Conservation (phyloP, 2,797 vertebrate genomes). For the Champsocephalus gunnari region DNA sequence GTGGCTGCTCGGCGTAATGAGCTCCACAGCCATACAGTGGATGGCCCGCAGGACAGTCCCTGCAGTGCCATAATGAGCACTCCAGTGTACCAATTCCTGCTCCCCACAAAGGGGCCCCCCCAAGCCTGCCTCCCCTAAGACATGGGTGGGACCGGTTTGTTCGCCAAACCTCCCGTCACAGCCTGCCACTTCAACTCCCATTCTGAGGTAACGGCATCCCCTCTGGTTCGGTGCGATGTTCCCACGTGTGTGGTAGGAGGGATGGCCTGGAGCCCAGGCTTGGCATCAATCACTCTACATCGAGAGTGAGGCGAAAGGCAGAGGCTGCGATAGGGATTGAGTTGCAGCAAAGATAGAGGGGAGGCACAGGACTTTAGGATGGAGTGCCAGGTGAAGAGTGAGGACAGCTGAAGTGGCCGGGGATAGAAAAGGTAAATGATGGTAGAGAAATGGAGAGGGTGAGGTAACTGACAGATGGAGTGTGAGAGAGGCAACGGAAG, state of each 20-base stretch:
- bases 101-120: slow-evolving; percentile 75
- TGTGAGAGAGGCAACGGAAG: slow-evolving; percentile 57
- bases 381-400: slow-evolving; percentile 68
- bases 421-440: slow-evolving; percentile 67
- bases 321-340: slow-evolving; percentile 64
- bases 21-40: slow-evolving; percentile 81
- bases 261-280: slow-evolving; percentile 73
- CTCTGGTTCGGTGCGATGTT: slow-evolving; percentile 64
- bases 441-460: slow-evolving; percentile 57
- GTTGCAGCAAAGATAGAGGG: slow-evolving; percentile 62
- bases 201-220: slow-evolving; percentile 68
- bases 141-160: slow-evolving; percentile 79
- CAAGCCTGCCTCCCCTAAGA: slow-evolving; percentile 75
- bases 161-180: slow-evolving; percentile 54
- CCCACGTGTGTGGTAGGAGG: slow-evolving; percentile 68
- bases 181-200: slow-evolving; percentile 60
- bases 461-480: slow-evolving; percentile 73
- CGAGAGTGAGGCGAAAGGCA: slow-evolving; percentile 58
- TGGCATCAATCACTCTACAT: slow-evolving; percentile 75
- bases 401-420: slow-evolving; percentile 65
- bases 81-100: slow-evolving; percentile 81
- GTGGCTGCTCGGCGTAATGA: slow-evolving; percentile 84
- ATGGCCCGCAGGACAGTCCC: slow-evolving; percentile 85
- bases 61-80: slow-evolving; percentile 87
- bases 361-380: slow-evolving; percentile 51